Base-by-base conservation (phyloP, 2,888 invertebrate species). In the Portevinia maculata region DNA sequence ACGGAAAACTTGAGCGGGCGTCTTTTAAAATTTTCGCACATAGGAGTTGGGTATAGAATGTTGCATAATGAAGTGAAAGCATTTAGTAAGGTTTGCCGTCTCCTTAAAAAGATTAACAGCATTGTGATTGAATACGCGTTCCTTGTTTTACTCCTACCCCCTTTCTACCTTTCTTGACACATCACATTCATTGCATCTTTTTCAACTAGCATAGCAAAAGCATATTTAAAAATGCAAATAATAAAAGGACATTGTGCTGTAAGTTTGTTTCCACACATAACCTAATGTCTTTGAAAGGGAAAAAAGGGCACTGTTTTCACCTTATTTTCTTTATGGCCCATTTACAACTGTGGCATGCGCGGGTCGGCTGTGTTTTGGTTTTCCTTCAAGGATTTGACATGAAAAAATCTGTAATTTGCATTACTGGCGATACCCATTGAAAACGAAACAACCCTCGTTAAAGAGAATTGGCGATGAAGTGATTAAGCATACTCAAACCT, bases 391-490 rank as follows among this genome's bases (percentile, higher is more conserved):
- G 3, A 34, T 34, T 34, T 9, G 8, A 8, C 34, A 34, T 8
- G 9, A 5, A 3, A 24, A 5, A 24, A 24, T 5, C 24, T 24
- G 2, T 9, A 34, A 34, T 34, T 34, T 8, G 8, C 9, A 24
- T 24, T 24, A 24, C 2, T 24, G 24, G 2, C 9, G 34, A 9
- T 11, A 34, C 37, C 37, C 21, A 6, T 6, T 19, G 37, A 24
- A 55, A 37, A 55, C 5, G 1, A 39, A n/a, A 37, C 21, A 13
- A 37, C 37, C 19, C 15, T 15, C 11, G 13, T 57, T 50, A 64
- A 64, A 50, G 37, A 50, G 50, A 64, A 64, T 50, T 37, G 3
- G 15, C 34, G 50, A 64, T 64, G 62, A 64, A 64, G 50, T 28
- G 24, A 39, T 64, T 64, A 34, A 24, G 24, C 24, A 5, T 24